Percentiles rank a stretch among this genome's conserved stretches.
phyloP scores from a whole-genome alignment of 2,797 vertebrate species.

The Ambastaia sidthimunki region DNA sequence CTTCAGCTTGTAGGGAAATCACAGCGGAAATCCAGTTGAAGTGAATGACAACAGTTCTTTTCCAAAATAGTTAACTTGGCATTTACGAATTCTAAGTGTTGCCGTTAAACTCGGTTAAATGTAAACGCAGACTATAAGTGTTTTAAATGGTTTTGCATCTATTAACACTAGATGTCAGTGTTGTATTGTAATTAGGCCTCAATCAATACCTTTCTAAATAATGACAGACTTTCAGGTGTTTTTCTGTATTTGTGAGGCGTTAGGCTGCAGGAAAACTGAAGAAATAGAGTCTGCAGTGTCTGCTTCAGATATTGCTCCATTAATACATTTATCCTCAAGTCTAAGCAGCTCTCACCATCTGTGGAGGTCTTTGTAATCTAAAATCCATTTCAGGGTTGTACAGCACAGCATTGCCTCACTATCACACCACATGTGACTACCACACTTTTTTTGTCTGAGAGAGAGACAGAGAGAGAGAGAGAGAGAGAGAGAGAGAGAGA shows the following conservation, averaged over 20 bases:
- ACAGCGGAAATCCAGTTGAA: neutral
- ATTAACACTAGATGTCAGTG: constrained; percentile 54
- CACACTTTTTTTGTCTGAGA: neutral
- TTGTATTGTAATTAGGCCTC: constrained; percentile 23
- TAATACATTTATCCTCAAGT: constrained; percentile 15
- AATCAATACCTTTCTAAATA: neutral
- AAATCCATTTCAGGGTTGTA: constrained; percentile 48
- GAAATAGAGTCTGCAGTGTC: neutral
- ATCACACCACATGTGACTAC: constrained; percentile 23
- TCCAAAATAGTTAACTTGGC: neutral
- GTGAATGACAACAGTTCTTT: neutral
- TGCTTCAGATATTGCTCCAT: constrained; percentile 14
- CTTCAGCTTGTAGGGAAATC: constrained; percentile 21
- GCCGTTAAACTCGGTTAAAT: neutral
- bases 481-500: too few species aligned
- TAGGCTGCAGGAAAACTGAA: neutral
- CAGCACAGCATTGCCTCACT: constrained; percentile 37
- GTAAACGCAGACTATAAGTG: neutral
- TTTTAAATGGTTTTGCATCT: neutral
- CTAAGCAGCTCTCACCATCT: constrained; percentile 1
- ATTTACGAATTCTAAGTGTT: neutral
- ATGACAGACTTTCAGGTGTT: neutral
- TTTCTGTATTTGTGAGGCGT: neutral
- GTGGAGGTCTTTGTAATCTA: constrained; percentile 20
- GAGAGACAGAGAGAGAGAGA: too few species aligned